Conservation (phyloP, 2,888 invertebrate species). For the Mesorhabditis sp. region DNA sequence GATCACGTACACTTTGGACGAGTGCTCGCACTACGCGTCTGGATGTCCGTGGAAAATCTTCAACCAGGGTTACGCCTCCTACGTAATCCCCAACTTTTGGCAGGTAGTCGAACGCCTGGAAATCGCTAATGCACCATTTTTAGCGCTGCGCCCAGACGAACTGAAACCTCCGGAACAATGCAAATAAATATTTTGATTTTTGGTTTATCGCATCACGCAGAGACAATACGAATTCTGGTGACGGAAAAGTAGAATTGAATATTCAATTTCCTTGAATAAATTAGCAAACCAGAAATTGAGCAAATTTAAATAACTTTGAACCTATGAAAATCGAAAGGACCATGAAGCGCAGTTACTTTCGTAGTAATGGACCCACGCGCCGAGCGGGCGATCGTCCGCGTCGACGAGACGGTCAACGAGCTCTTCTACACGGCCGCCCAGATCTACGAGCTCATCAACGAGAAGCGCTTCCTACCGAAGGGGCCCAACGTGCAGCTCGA, state of each 20-base stretch:
- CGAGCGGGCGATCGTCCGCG: not conserved
- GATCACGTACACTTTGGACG: not conserved
- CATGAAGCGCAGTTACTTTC: too few species aligned
- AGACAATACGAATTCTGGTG: too few species aligned
- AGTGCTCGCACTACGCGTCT: not conserved
- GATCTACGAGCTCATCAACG: slow-evolving; percentile 6
- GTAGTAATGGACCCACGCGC: too few species aligned
- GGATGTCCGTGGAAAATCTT: not conserved
- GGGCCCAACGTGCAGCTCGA: not conserved
- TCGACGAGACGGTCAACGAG: not conserved
- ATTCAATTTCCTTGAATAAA: too few species aligned
- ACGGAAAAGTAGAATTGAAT: too few species aligned
- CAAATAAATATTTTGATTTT: too few species aligned
- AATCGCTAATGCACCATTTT: not conserved
- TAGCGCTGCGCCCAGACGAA: slow-evolving; percentile 2
- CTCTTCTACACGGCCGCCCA: not conserved
- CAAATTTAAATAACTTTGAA: too few species aligned
- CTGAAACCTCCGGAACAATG: not conserved
- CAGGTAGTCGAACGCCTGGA: not conserved
- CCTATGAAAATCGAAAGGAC: too few species aligned
- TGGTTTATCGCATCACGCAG: too few species aligned
- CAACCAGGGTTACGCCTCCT: not conserved
- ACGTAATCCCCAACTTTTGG: not conserved
- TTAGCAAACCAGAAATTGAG: too few species aligned
- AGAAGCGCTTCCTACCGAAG: slow-evolving; percentile 5